Percentiles rank a stretch among this genome's conserved stretches.
Evolutionary conservation across 2,888 invertebrate genomes (phyloP).

Genomic region (Actias luna): DNA sequence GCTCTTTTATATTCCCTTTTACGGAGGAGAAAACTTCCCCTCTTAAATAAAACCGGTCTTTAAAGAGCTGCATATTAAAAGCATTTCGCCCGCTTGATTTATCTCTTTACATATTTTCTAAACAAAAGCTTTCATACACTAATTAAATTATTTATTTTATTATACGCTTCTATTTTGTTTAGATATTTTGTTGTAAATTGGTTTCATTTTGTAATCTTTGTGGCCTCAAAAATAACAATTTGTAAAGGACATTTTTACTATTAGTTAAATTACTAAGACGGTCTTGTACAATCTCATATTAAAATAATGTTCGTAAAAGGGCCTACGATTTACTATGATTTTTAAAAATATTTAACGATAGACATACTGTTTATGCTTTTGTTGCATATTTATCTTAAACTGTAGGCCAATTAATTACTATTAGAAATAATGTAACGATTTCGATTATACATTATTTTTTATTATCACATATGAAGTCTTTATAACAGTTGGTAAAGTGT

Average conservation of each 20-base stretch:
- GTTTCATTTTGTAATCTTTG: not conserved
- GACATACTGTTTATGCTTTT: too few species aligned
- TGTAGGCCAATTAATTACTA: too few species aligned
- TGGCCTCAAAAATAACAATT: not conserved
- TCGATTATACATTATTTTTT: too few species aligned
- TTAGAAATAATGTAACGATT: too few species aligned
- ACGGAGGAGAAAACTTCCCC: conserved; percentile 47
- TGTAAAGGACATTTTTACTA: not conserved
- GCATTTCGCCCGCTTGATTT: conserved; percentile 40
- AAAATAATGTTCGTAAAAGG: not conserved
- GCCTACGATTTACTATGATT: too few species aligned
- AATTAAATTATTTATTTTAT: not conserved
- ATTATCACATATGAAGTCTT: too few species aligned
- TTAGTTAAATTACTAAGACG: not conserved
- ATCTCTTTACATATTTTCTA: conserved; percentile 27
- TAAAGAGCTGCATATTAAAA: conserved; percentile 55
- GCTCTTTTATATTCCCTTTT: conserved; percentile 46
- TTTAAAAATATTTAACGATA: too few species aligned
- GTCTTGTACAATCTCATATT: not conserved
- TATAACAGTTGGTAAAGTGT: too few species aligned
- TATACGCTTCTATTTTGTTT: not conserved
- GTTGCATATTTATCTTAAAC: too few species aligned
- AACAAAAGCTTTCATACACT: not conserved
- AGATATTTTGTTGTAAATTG: not conserved
- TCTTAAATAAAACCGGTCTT: conserved; percentile 46